Conservation (phyloP, 2,888 invertebrate species). For the Cryptus viduatorius region DNA sequence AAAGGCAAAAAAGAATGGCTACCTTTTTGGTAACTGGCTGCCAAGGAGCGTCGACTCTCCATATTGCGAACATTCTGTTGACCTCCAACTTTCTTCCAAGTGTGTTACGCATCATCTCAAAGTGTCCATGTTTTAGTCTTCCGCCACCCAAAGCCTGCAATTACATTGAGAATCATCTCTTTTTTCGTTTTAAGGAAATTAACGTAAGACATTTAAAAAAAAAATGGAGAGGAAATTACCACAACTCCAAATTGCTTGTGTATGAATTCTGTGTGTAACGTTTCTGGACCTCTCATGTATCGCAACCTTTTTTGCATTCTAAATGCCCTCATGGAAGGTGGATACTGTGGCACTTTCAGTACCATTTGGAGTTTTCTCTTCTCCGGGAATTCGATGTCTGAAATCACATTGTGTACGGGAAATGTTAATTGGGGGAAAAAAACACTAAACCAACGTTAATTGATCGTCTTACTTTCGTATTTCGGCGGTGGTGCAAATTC, state of each 20-base stretch:
- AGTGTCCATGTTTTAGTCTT: slow-evolving; percentile 91
- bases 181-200: neutral
- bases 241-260: slow-evolving; percentile 97
- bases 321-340: slow-evolving; percentile 89
- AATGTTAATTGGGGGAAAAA: slow-evolving; percentile 15
- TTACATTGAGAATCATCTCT: neutral
- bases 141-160: slow-evolving; percentile 93
- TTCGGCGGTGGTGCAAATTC: slow-evolving; percentile 89
- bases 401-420: slow-evolving; percentile 19
- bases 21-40: slow-evolving; percentile 95
- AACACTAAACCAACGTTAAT: slow-evolving; percentile 21
- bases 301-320: slow-evolving; percentile 94
- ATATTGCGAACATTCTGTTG: slow-evolving; percentile 95
- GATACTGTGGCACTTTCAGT: slow-evolving; percentile 91
- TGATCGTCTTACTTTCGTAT: slow-evolving; percentile 88
- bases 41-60: slow-evolving; percentile 98
- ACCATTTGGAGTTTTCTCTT: slow-evolving; percentile 89
- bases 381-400: slow-evolving; percentile 85
- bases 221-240: slow-evolving; percentile 86
- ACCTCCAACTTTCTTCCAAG: slow-evolving; percentile 92
- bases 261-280: slow-evolving; percentile 92
- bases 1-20: slow-evolving; percentile 28
- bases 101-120: slow-evolving; percentile 94
- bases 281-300: slow-evolving; percentile 97
- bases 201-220: slow-evolving; percentile 35